Conservation (phyloP, 1,140 invertebrate species). For the Aphidius gifuensis region DNA sequence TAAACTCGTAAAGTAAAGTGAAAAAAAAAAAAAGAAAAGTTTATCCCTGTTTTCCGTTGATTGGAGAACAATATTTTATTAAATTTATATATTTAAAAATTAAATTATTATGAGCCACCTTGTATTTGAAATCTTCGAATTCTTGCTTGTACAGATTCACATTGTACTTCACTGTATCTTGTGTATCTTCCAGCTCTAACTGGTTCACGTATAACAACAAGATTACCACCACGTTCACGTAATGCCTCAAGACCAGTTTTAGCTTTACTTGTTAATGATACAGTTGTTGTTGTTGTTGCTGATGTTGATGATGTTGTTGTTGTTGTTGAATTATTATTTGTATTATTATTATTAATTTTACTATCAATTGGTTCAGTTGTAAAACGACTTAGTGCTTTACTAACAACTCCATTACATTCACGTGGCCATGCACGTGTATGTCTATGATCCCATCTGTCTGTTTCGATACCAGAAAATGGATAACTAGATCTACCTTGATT, state of each 20-base stretch:
- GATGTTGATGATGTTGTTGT: too few species aligned
- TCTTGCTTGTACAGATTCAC: slow-evolving; percentile 57
- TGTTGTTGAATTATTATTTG: neutral
- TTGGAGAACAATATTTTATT: slow-evolving; percentile 7
- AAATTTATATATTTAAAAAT: neutral
- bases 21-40: too few species aligned
- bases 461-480: slow-evolving; percentile 42
- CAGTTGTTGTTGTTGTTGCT: slow-evolving; percentile 8
- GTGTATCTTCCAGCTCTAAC: slow-evolving; percentile 54
- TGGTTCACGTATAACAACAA: slow-evolving; percentile 59
- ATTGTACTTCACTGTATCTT: slow-evolving; percentile 58
- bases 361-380: slow-evolving; percentile 34
- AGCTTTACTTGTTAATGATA: slow-evolving; percentile 26
- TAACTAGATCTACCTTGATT: slow-evolving; percentile 48
- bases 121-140: slow-evolving; percentile 56
- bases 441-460: slow-evolving; percentile 43
- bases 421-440: slow-evolving; percentile 47
- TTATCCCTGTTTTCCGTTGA: neutral
- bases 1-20: too few species aligned
- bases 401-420: slow-evolving; percentile 55
- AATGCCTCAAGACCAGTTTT: slow-evolving; percentile 46
- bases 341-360: too few species aligned
- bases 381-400: slow-evolving; percentile 55
- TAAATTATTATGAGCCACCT: slow-evolving; percentile 42
- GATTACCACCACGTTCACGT: slow-evolving; percentile 50